Evolutionary conservation across 1,140 invertebrate genomes (phyloP).

Genomic region (Chionoecetes opilio): DNA sequence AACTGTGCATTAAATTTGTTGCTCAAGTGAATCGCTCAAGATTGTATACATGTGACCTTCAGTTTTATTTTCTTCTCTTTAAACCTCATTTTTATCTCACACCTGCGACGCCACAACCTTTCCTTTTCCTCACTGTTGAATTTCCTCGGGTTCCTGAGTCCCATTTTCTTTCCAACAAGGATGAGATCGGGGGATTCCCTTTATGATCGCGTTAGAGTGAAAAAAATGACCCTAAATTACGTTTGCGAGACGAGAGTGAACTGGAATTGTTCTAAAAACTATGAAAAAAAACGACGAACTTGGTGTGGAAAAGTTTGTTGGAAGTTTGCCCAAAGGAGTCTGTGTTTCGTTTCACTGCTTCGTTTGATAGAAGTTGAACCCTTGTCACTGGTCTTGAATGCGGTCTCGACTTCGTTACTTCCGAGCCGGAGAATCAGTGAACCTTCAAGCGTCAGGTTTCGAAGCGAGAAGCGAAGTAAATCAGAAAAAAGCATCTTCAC

Average conservation of each 20-base stretch:
- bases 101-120: too few species aligned
- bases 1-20: too few species aligned
- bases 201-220: background rate
- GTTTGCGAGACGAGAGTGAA: conserved; percentile 7
- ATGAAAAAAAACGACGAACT: conserved; percentile 4
- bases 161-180: background rate
- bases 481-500: too few species aligned
- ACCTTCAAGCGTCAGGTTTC: background rate
- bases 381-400: background rate
- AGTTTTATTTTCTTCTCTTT: too few species aligned
- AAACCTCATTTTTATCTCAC: too few species aligned
- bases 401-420: background rate
- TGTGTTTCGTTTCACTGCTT: background rate
- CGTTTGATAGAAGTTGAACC: background rate
- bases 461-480: background rate
- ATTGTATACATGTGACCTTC: too few species aligned
- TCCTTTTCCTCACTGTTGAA: too few species aligned
- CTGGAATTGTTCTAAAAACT: background rate
- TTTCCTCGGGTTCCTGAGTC: background rate
- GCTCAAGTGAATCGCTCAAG: too few species aligned
- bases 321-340: background rate
- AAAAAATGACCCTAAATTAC: conserved; percentile 8
- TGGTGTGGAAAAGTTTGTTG: background rate
- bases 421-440: background rate
- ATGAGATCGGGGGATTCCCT: background rate